Evolutionary conservation across 1,140 invertebrate species (phyloP).

Genomic region (Drosophila novamexicana): DNA sequence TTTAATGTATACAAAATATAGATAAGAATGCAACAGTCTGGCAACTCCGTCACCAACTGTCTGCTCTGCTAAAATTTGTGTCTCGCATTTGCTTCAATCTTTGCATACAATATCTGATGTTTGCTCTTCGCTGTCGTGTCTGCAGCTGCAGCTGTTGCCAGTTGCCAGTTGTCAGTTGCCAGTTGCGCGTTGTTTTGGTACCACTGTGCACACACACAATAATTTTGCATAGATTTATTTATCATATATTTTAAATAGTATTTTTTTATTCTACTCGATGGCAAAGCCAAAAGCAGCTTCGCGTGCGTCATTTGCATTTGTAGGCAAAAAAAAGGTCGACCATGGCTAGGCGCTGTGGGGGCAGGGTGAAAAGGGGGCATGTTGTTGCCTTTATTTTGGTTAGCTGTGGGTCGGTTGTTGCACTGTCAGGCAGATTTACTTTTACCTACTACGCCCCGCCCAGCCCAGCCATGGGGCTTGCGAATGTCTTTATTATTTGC

Average conservation of each 20-base stretch:
- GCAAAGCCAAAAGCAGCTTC: slow-evolving; percentile 32
- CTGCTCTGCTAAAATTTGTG: slow-evolving; percentile 4
- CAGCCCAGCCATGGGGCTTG: slow-evolving; percentile 23
- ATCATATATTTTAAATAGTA: slow-evolving; percentile 27
- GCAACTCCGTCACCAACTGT: neutral
- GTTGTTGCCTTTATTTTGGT: neutral
- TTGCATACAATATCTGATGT: slow-evolving; percentile 3
- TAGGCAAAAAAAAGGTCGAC: slow-evolving; percentile 57
- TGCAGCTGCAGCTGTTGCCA: neutral
- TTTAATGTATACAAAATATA: neutral
- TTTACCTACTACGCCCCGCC: neutral
- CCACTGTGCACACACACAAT: slow-evolving; percentile 22
- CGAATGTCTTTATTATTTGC: slow-evolving; percentile 67
- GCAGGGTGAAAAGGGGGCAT: neutral
- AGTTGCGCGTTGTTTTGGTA: slow-evolving; percentile 1
- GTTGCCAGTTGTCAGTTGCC: neutral
- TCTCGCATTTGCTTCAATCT: neutral
- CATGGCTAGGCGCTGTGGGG: slow-evolving; percentile 4
- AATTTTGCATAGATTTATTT: slow-evolving; percentile 19
- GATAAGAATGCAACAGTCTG: neutral
- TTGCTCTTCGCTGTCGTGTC: neutral
- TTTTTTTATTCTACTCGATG: slow-evolving; percentile 21
- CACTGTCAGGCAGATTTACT: slow-evolving; percentile 39
- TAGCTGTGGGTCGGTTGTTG: slow-evolving; percentile 1
- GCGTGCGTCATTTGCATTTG: slow-evolving; percentile 75